These are phyloP conservation scores for Oreochromis niloticus DNA, from an alignment of 2,113 vertebrate genomes.

Conservation along the genomic window DNA sequence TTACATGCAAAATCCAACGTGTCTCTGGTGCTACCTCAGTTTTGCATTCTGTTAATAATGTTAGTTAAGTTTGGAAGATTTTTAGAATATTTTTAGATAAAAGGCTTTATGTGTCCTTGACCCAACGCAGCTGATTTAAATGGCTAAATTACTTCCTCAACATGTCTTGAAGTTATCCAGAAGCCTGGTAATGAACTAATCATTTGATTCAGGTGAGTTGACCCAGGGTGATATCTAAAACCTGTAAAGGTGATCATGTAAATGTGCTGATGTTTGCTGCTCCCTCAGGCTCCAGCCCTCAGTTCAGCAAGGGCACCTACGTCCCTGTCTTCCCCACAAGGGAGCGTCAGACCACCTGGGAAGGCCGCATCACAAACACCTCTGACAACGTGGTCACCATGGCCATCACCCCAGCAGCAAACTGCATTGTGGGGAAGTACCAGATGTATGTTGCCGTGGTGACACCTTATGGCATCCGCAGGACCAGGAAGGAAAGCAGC, in stretches of 20 bases:
- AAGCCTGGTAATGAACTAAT: background rate
- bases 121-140: background rate
- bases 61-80: background rate
- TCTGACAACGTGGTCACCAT: constrained; percentile 71
- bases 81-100: background rate
- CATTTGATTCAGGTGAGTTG: background rate
- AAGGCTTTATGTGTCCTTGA: background rate
- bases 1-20: rapidly evolving
- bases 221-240: background rate
- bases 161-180: background rate
- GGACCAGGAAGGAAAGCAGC: constrained; percentile 72
- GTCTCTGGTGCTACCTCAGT: background rate
- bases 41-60: background rate
- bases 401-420: constrained; percentile 76
- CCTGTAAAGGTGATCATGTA: background rate
- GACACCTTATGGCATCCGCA: constrained; percentile 84
- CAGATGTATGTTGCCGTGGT: constrained; percentile 82
- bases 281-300: constrained; percentile 80
- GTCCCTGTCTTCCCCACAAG: constrained; percentile 73
- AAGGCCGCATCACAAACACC: constrained; percentile 70
- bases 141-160: background rate
- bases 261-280: background rate
- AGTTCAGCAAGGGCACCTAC: constrained; percentile 90
- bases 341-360: constrained; percentile 77
- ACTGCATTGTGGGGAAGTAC: constrained; percentile 89